Conservation (phyloP, 1,140 invertebrate species). For the Brachystomella parvula region DNA sequence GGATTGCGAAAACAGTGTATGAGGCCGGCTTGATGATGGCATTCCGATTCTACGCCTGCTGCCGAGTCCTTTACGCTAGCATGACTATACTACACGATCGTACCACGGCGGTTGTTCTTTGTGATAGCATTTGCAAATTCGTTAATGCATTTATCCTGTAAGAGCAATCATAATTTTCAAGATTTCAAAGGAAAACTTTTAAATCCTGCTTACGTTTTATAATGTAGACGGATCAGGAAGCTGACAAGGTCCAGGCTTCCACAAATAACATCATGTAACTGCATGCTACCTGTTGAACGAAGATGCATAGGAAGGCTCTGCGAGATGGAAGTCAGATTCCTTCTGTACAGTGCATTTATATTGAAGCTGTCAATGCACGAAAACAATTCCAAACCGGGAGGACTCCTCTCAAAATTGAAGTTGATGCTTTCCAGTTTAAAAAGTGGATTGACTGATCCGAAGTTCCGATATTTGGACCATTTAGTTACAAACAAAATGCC, state of each 20-base stretch:
- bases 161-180: neutral
- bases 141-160: neutral
- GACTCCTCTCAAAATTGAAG: neutral
- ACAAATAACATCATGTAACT: neutral
- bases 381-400: neutral
- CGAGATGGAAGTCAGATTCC: neutral
- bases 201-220: neutral
- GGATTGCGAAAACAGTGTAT: conserved; percentile 18
- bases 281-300: neutral
- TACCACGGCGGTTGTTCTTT: neutral
- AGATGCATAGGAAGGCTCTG: neutral
- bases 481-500: neutral
- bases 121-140: neutral
- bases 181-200: neutral
- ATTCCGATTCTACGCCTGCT: conserved; percentile 35
- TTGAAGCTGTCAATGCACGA: neutral
- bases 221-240: neutral
- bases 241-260: neutral
- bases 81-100: neutral
- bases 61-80: conserved; percentile 26
- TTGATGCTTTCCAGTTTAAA: neutral
- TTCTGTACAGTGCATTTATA: neutral
- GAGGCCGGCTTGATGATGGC: conserved; percentile 25
- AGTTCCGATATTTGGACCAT: neutral
- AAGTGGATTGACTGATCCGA: neutral